Base-by-base conservation (phyloP, 2,113 vertebrate species). In the Lagopus muta region DNA sequence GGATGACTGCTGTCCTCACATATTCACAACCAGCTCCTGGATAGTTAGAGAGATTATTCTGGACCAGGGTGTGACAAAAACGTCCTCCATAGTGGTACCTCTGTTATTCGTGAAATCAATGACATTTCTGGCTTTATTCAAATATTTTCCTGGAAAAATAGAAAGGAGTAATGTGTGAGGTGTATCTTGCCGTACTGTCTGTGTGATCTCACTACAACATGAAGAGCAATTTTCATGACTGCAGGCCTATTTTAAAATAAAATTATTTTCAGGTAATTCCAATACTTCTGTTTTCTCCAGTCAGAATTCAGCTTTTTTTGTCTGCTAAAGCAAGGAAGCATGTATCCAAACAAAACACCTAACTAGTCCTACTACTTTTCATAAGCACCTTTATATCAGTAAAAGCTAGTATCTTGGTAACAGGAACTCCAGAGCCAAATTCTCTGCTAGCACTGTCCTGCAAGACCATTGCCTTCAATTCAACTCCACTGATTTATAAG, bases 401-500 rank as follows among this genome's bases (percentile, higher is more conserved):
- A 75, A 43, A 61, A 88, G 52, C 38, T 86, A 65, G 90, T 95
- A 28, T 54, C 92, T 84, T 88, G 82, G 95, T 94, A 91, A 94
- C 93, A 52, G 16, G 43, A 91, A 83, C 10, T 83, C 14, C 7
- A 88, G 88, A 80, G 82, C 88, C 90, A 94, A 92, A 93, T 90
- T 94, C 76, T 86, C 66, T 90, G 52, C 27, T 69, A 34, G 10
- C 69, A 57, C 81, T 0, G 0, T 57, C 72, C 72, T 81, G 43
- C 36, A 75, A 88, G 57, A 86, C 61, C 47, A 75, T 6, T 10
- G 85, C 73, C 65, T 88, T 78, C 69, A 86, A 86, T 93, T 92
- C 93, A 94, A 43, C 61, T 86, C 48, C 52, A 72, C 57, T 75
- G 90, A 94, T 96, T 96, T 97, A 91, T 92, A 88, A 77, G 79